These are phyloP conservation scores for Piprites chloris DNA, from an alignment of 2,113 vertebrate species.

Conservation along the genomic window DNA sequence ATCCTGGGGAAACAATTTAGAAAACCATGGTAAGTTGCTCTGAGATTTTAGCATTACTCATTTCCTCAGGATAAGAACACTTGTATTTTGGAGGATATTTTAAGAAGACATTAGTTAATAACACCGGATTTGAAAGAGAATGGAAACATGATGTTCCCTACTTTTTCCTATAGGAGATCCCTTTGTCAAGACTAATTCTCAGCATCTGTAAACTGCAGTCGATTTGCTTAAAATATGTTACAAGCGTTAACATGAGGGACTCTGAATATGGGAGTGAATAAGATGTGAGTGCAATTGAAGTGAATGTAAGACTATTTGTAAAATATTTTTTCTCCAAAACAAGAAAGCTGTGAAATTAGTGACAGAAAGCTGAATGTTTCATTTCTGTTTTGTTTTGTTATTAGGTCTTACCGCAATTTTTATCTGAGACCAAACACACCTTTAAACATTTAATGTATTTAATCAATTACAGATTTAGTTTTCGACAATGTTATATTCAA, in stretches of 20 bases:
- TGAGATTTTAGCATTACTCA: background rate
- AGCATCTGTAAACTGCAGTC: background rate
- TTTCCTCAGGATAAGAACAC: background rate
- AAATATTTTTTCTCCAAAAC: background rate
- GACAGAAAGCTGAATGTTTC: background rate
- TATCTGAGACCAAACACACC: background rate
- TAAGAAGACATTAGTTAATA: background rate
- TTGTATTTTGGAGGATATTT: background rate
- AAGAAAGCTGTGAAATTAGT: background rate
- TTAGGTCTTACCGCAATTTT: background rate
- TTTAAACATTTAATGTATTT: background rate
- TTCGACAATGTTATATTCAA: background rate
- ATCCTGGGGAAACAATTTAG: background rate
- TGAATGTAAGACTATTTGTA: background rate
- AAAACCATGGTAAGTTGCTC: background rate
- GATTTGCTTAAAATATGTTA: background rate
- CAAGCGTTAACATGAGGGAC: background rate
- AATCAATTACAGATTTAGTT: background rate
- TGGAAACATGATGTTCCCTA: background rate
- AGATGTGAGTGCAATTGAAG: background rate
- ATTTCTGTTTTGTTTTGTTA: background rate
- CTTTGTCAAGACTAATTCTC: background rate
- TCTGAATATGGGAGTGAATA: background rate
- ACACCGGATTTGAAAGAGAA: background rate
- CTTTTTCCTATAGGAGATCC: background rate